Evolutionary conservation across 2,113 vertebrate genomes (phyloP).

Genomic region (Antechinus stuartii): DNA sequence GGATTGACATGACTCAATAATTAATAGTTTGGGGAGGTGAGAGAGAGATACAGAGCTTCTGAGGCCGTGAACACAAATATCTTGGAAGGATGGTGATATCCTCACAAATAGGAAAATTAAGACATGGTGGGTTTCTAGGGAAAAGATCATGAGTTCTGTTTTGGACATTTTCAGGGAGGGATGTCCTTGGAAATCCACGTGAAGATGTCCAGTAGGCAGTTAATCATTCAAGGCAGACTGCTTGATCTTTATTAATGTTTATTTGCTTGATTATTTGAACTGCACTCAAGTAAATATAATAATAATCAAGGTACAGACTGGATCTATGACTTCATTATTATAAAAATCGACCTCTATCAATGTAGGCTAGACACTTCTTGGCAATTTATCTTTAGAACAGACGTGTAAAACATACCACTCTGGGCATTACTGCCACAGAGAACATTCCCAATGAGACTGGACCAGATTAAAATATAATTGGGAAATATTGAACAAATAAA

Average conservation of each 20-base stretch:
- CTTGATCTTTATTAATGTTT: not conserved
- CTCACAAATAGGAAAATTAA: not conserved
- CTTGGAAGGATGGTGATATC: not conserved
- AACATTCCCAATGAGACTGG: not conserved
- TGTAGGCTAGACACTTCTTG: not conserved
- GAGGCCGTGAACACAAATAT: not conserved
- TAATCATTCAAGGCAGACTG: not conserved
- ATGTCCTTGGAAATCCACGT: not conserved
- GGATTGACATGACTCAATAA: not conserved
- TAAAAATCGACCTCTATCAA: not conserved
- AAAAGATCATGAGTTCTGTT: not conserved
- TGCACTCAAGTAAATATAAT: not conserved
- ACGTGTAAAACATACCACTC: not conserved
- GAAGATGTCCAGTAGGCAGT: not conserved
- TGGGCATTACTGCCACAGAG: not conserved
- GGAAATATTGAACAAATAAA: not conserved
- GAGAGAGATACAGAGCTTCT: not conserved
- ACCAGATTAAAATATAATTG: not conserved
- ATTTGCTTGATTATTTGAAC: not conserved
- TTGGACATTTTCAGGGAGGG: not conserved
- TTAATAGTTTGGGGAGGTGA: not conserved
- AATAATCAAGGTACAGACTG: not conserved
- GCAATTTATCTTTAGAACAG: not conserved
- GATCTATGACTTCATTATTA: not conserved
- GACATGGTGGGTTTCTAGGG: not conserved